Base-by-base conservation (phyloP, 53 echinoderm and acorn worm genomes). In the Paracentrotus lividus region DNA sequence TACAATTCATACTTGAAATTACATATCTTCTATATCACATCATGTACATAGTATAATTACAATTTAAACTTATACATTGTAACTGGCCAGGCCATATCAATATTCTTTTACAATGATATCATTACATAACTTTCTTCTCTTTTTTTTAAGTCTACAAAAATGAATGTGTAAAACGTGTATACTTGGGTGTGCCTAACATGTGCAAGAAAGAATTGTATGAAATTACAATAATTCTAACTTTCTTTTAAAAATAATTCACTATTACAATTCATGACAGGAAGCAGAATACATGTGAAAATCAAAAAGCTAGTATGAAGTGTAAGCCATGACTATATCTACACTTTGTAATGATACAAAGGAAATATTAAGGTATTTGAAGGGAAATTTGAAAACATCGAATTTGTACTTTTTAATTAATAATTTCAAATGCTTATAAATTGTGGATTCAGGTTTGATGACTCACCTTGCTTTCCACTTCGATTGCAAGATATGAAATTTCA, bases 21-120 rank as follows among this genome's bases (percentile, higher is more conserved):
- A 89, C 89, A 89, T 1, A 66, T 89, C 21, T 90, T 72, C 72
- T 90, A 69, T 90, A 29, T 90, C 75, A 90, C 75, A 90, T 69
- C 49, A 90, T 90, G 26, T 90, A 90, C 91, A 90, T 45, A 87
- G 87, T 21, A 87, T 81, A 81, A 81, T 81, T 81, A 81, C 81
- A 81, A 21, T 5, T 81, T 47, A 81, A 81, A 81, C 44, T 44
- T 27, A 81, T 26, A 42, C 1, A 77, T 31, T n/a, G n/a, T n/a
- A n/a, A n/a, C 5, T 43, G 43, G 77, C 77, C 42, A 42, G 24
- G 77, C 77, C 77, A 42, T 32, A 77, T 77, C 42, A 14, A 42
- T 4, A 21, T 23, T 2, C n/a, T 2, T 18, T 8, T 42, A 43
- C 77, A 77, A 8, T 23, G 43, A 3, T 8, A 81, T 14, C 81